These are phyloP conservation scores for Oligia latruncula DNA, from an alignment of 2,888 invertebrate genomes.

Conservation along the genomic window DNA sequence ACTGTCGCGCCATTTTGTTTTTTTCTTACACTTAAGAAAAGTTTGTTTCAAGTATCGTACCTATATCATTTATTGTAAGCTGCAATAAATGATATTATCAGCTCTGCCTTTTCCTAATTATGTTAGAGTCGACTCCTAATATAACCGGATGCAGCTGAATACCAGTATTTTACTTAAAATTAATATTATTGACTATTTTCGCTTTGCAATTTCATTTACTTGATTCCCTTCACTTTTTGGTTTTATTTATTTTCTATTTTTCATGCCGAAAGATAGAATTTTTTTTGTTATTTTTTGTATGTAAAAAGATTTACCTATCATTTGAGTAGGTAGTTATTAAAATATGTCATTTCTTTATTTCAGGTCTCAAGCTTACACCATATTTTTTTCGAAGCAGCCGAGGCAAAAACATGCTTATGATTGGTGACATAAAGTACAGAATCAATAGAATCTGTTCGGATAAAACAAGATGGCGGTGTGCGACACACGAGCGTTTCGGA, in stretches of 20 bases:
- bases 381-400: slow-evolving; percentile 60
- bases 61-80: no score
- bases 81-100: no score
- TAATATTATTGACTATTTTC: not conserved
- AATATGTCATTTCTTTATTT: slow-evolving; percentile 7
- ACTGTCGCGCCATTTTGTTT: not conserved
- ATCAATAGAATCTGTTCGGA: slow-evolving; percentile 58
- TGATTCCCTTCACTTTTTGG: not conserved
- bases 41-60: not conserved
- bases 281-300: not conserved
- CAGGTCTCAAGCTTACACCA: slow-evolving; percentile 26
- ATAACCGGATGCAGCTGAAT: not conserved
- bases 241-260: not conserved
- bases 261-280: no score
- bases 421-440: slow-evolving; percentile 64
- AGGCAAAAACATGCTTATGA: slow-evolving; percentile 60
- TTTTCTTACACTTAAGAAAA: not conserved
- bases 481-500: slow-evolving; percentile 66
- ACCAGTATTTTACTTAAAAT: not conserved
- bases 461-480: slow-evolving; percentile 71
- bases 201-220: not conserved
- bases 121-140: not conserved
- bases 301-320: not conserved
- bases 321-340: not conserved
- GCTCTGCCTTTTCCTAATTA: not conserved